Conservation (phyloP, 2,888 invertebrate species). For the Chrysopilus asiliformis region DNA sequence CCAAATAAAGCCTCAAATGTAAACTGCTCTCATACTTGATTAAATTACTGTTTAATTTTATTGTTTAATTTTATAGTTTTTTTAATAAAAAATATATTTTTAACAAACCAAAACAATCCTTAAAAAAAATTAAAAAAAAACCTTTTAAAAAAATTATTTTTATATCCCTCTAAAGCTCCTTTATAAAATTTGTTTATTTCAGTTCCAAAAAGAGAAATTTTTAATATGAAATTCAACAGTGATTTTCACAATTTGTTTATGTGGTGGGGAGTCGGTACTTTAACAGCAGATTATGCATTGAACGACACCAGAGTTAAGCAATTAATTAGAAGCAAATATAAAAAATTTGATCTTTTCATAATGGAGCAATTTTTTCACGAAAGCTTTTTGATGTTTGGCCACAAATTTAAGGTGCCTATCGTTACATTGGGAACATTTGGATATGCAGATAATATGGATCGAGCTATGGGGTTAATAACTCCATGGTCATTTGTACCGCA, state of each 20-base stretch:
- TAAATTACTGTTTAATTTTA: too few relatives aligned
- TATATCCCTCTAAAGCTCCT: too few relatives aligned
- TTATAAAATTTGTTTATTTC: neutral
- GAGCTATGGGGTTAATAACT: constrained; percentile 32
- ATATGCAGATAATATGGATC: constrained; percentile 35
- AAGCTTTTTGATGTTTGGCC: constrained; percentile 35
- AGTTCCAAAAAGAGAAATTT: constrained; percentile 31
- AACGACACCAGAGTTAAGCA: constrained; percentile 24
- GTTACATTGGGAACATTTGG: constrained; percentile 34
- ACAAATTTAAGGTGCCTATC: constrained; percentile 34
- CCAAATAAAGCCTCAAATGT: too few relatives aligned
- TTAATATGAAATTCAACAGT: constrained; percentile 28
- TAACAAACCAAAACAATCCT: too few relatives aligned
- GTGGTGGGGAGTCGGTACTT: constrained; percentile 27
- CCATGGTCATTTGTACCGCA: constrained; percentile 33
- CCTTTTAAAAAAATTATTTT: too few relatives aligned
- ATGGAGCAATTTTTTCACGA: constrained; percentile 37
- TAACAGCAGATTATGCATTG: constrained; percentile 28
- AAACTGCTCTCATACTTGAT: too few relatives aligned
- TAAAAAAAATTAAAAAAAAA: too few relatives aligned
- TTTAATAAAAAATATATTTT: too few relatives aligned
- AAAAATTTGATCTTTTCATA: constrained; percentile 35
- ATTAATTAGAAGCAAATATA: constrained; percentile 27
- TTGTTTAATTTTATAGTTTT: too few relatives aligned
- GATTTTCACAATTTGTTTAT: constrained; percentile 29